Base-by-base conservation (phyloP, 2,888 invertebrate genomes). In the Sinodicranocentrus sp. region DNA sequence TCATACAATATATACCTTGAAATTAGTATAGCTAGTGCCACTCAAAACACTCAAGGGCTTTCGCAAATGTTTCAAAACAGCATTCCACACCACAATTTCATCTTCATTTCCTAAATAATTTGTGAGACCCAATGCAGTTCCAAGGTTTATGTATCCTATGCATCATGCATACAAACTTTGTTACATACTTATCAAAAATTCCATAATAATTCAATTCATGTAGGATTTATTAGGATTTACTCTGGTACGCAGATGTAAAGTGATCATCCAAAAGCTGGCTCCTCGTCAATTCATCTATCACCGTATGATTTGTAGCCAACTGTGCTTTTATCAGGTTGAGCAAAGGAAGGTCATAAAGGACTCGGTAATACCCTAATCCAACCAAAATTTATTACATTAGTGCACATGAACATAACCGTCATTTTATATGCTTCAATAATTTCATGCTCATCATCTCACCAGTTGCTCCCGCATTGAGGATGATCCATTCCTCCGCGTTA, bases 231-330 rank as follows among this genome's bases (percentile, higher is more conserved):
- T 21, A 28, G 8, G 17, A 28, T 48, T 68, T 77, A 85, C 86
- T 76, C 82, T 87, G 84, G 48, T 68, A 86, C 33, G 84, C 86
- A 61, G 82, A 44, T 17, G 39, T 79, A 21, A 88, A 86, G 65
- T 88, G 87, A 71, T 88, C 88, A 67, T 88, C 88, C 43, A 86
- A 21, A 48, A 88, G 76, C 65, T 88, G 88, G 54, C 88, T 88
- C 57, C 88, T 75, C 13, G 84, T 84, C 23, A 73, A 19, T 8
- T 73, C 28, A 28, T 59, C 77, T 59, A 85, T 82, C 1, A 71
- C 78, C 8, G 33, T 33, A 44, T 80, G 84, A 33, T 87, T 26
- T 1, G 67, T 1, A 17, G 71, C 44, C 48, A 88, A 68, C 67
- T 87, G 83, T 0, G 67, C 23, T 26, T 75, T 52, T 25, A 88